Conservation (phyloP, 1,140 invertebrate species). For the Hestina assimilis region DNA sequence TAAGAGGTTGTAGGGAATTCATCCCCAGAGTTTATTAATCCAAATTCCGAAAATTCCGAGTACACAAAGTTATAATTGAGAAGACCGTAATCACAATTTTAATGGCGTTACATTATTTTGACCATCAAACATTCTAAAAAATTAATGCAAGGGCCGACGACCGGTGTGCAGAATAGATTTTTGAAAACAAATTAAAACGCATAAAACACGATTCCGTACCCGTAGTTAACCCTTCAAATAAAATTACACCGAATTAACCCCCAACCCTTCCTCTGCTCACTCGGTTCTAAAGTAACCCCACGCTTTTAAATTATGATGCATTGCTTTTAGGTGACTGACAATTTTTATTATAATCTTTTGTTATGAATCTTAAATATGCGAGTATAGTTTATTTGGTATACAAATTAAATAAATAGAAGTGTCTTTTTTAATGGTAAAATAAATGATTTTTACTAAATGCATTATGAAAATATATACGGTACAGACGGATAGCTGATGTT, state of each 20-base stretch:
- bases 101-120: not conserved
- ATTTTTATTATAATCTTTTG: not conserved
- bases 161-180: not conserved
- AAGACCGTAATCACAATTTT: not conserved
- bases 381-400: too few relatives aligned
- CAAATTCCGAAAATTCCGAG: too few relatives aligned
- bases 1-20: too few relatives aligned
- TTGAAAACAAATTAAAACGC: conserved; percentile 58
- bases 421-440: too few relatives aligned
- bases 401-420: too few relatives aligned
- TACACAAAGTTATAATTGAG: too few relatives aligned
- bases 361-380: not conserved
- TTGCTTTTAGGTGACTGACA: conserved; percentile 38
- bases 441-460: too few relatives aligned
- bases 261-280: conserved; percentile 29
- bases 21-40: too few relatives aligned
- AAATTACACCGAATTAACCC: conserved; percentile 61
- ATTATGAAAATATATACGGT: too few relatives aligned
- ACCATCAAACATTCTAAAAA: not conserved
- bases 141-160: not conserved
- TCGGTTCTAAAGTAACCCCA: conserved; percentile 25
- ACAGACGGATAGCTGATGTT: too few relatives aligned
- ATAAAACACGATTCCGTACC: conserved; percentile 54
- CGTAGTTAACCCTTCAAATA: conserved; percentile 58
- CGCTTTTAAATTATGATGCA: conserved; percentile 53